Evolutionary conservation across 2,888 invertebrate genomes (phyloP).

Genomic region (Corbicula japonica): DNA sequence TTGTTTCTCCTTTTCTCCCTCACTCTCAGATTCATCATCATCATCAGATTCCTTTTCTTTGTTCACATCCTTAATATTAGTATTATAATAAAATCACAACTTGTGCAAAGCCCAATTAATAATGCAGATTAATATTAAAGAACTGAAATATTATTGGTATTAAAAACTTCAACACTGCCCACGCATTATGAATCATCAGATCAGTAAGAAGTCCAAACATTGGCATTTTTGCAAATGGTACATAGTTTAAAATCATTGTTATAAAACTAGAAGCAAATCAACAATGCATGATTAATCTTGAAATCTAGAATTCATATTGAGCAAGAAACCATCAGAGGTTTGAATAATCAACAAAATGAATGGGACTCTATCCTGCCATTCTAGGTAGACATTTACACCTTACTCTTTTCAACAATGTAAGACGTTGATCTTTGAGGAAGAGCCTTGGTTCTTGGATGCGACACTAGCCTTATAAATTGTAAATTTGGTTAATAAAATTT

Average conservation of each 20-base stretch:
- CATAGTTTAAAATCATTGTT: background rate
- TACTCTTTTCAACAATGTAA: too few relatives aligned
- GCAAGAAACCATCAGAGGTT: background rate
- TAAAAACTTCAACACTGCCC: too few relatives aligned
- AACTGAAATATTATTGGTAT: background rate
- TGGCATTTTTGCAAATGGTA: too few relatives aligned
- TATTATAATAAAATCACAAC: too few relatives aligned
- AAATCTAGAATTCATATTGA: background rate
- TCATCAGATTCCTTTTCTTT: constrained; percentile 64
- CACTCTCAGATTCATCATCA: constrained; percentile 48
- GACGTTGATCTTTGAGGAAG: too few relatives aligned
- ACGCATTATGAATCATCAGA: too few relatives aligned
- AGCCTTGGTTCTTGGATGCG: too few relatives aligned
- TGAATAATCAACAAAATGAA: background rate
- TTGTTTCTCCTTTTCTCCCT: constrained; percentile 66
- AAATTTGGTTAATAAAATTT: too few relatives aligned
- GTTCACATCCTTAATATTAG: constrained; percentile 57
- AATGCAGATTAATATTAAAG: background rate
- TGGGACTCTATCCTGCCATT: background rate
- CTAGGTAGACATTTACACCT: background rate
- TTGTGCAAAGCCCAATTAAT: too few relatives aligned
- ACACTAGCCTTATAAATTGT: too few relatives aligned
- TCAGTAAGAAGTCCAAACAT: too few relatives aligned
- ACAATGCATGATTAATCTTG: background rate
- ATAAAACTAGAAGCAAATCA: background rate